Percentiles rank a stretch among this genome's conserved stretches.
phyloP scores from a whole-genome alignment of 1,140 invertebrate species.

The Plodia interpunctella region DNA sequence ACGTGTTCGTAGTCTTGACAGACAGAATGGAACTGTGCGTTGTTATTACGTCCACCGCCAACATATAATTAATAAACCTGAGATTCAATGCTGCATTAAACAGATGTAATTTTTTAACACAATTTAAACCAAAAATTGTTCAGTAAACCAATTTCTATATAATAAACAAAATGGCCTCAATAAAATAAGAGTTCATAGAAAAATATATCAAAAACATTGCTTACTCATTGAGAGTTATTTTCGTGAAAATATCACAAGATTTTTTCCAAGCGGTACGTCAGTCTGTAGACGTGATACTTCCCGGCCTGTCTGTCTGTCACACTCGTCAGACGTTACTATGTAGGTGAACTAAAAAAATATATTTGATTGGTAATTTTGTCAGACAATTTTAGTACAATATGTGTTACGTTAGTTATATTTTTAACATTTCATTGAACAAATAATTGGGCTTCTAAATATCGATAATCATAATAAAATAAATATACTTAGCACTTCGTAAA shows the following conservation, averaged over 20 bases:
- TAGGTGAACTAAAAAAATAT: constrained; percentile 21
- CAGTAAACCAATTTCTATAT: no score
- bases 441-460: no score
- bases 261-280: not conserved
- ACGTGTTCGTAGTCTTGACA: not conserved
- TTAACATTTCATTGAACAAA: no score
- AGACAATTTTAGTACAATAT: constrained; percentile 15
- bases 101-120: no score
- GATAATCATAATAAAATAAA: no score
- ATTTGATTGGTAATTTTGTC: constrained; percentile 9
- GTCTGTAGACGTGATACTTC: constrained; percentile 14
- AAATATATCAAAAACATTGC: constrained; percentile 2
- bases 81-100: not conserved
- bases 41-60: not conserved
- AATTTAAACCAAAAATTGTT: no score
- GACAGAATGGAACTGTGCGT: constrained; percentile 1
- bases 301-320: constrained; percentile 17
- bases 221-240: constrained; percentile 1
- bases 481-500: no score
- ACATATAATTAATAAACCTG: not conserved
- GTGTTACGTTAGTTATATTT: no score
- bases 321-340: constrained; percentile 7
- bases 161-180: not conserved
- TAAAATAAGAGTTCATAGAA: not conserved
- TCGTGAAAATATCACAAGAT: not conserved